Evolutionary conservation across 2,797 vertebrate genomes (phyloP).

Genomic region (Thunnus albacares): DNA sequence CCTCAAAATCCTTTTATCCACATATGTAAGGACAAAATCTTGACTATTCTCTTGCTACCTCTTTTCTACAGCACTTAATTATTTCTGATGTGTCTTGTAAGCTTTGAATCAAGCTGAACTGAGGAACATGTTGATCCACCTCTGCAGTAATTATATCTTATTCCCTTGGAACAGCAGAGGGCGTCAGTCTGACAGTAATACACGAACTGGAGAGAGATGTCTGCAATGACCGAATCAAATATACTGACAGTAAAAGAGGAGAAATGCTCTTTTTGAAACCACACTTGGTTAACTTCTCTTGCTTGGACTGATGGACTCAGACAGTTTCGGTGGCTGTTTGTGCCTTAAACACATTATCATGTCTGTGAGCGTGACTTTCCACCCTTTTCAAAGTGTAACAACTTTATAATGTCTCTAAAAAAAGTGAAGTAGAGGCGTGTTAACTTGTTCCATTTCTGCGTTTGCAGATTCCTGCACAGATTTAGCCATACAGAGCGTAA

Average conservation of each 20-base stretch:
- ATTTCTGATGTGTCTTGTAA: not conserved
- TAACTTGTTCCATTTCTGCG: conserved; percentile 26
- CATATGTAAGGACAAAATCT: not conserved
- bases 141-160: conserved; percentile 2
- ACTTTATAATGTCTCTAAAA: conserved; percentile 48
- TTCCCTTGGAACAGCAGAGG: conserved; percentile 69
- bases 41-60: not conserved
- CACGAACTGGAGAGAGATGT: not conserved
- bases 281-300: not conserved
- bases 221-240: conserved; percentile 16
- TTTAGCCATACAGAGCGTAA: conserved; percentile 7
- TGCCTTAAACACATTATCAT: conserved; percentile 23
- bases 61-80: not conserved
- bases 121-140: not conserved
- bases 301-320: conserved; percentile 6
- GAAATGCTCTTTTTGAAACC: not conserved
- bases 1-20: not conserved
- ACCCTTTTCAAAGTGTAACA: conserved; percentile 20
- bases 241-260: conserved; percentile 21
- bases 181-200: conserved; percentile 52
- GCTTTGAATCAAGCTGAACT: not conserved
- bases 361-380: conserved; percentile 14
- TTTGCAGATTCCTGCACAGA: conserved; percentile 17
- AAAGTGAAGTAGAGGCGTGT: conserved; percentile 47
- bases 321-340: conserved; percentile 12